These are phyloP conservation scores for Drosophila maculinotata DNA, from an alignment of 2,888 invertebrate genomes.

Conservation along the genomic window DNA sequence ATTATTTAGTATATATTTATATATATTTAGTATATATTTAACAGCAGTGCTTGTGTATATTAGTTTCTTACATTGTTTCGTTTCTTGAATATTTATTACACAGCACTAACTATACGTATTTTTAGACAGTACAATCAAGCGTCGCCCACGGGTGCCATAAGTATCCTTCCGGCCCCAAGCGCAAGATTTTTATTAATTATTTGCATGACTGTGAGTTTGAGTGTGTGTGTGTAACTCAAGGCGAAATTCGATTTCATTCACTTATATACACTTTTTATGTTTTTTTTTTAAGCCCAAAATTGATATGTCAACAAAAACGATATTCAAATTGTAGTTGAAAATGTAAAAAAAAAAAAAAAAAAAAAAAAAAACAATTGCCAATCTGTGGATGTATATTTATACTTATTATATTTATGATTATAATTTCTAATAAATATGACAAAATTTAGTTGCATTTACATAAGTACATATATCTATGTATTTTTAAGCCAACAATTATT, in stretches of 20 bases:
- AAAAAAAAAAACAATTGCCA: background rate
- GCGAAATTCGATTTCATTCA: constrained; percentile 29
- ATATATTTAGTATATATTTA: constrained; percentile 1
- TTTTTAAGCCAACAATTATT: constrained; percentile 29
- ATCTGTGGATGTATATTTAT: background rate
- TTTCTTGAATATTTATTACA: background rate
- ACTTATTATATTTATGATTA: constrained; percentile 14
- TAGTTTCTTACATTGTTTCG: background rate
- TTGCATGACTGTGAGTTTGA: constrained; percentile 5
- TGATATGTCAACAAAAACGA: constrained; percentile 5
- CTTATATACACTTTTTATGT: constrained; percentile 39
- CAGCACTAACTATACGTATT: constrained; percentile 1
- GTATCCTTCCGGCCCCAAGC: too few relatives aligned
- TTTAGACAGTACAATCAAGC: background rate
- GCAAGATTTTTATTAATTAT: constrained; percentile 5
- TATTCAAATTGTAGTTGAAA: constrained; percentile 13
- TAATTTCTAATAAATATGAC: constrained; percentile 28
- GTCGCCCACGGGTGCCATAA: too few relatives aligned
- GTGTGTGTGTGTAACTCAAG: constrained; percentile 14
- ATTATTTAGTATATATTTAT: background rate
- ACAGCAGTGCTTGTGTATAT: background rate
- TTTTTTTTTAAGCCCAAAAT: constrained; percentile 20
- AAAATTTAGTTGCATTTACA: constrained; percentile 26
- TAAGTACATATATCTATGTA: constrained; percentile 4
- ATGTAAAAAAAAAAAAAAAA: constrained; percentile 1